Conservation (phyloP, 2,797 vertebrate species). For the Alcedo quadribrachys region DNA sequence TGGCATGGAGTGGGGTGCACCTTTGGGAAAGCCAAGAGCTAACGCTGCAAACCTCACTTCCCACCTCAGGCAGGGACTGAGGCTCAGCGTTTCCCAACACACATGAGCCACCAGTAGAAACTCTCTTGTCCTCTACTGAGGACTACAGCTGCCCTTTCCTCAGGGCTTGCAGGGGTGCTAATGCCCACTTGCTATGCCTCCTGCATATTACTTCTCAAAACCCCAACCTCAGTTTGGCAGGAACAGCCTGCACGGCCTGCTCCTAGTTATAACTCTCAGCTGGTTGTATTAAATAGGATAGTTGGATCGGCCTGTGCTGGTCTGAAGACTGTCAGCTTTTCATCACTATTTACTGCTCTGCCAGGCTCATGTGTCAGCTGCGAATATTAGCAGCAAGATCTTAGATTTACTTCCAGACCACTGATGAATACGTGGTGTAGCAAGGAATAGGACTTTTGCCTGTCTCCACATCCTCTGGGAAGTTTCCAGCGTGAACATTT, state of each 20-base stretch:
- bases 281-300: slow-evolving; percentile 18
- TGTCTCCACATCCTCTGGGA: not conserved
- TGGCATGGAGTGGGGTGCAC: not conserved
- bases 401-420: slow-evolving; percentile 5
- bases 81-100: not conserved
- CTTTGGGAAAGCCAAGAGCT: not conserved
- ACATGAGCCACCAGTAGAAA: not conserved
- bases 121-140: not conserved
- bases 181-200: not conserved
- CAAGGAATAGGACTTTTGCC: not conserved
- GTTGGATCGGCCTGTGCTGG: slow-evolving; percentile 2
- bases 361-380: slow-evolving; percentile 33
- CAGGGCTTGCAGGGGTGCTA: not conserved
- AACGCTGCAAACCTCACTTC: rapidly evolving
- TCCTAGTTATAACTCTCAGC: slow-evolving; percentile 23
- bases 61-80: not conserved
- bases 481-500: rapidly evolving
- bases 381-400: not conserved
- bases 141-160: not conserved
- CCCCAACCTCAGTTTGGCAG: slow-evolving; percentile 19
- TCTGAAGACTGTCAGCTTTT: not conserved
- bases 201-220: not conserved
- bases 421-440: not conserved
- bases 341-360: slow-evolving; percentile 42
- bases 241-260: slow-evolving; percentile 24